Conservation (phyloP, 2,113 vertebrate genomes). For the Echinops telfairi region DNA sequence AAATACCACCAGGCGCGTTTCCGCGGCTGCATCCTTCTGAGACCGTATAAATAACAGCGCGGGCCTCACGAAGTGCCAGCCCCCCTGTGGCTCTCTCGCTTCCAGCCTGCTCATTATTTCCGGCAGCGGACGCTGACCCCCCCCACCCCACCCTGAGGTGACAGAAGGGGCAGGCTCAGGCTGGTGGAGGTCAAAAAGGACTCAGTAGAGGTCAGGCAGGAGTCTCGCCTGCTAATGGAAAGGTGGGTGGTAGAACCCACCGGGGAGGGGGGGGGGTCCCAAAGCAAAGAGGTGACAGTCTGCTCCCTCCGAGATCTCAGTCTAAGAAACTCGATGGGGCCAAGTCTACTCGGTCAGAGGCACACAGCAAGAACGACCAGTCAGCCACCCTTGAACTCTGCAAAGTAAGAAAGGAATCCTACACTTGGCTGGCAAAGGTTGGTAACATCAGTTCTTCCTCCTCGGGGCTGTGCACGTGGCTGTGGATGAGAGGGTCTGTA, state of each 20-base stretch:
- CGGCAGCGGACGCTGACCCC: not conserved
- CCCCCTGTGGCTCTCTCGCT: not conserved
- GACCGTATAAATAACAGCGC: slow-evolving; percentile 42
- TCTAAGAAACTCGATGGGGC: not conserved
- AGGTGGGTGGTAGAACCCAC: not conserved
- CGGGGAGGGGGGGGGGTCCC: rapidly evolving
- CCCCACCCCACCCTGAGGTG: not conserved
- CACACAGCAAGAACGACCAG: not conserved
- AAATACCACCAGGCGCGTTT: slow-evolving; percentile 60
- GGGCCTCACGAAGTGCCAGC: slow-evolving; percentile 20
- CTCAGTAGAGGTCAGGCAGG: not conserved
- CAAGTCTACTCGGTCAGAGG: not conserved
- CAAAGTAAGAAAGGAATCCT: not conserved
- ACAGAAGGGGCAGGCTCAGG: not conserved
- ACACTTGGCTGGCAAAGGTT: slow-evolving; percentile 4
- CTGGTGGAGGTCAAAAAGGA: not conserved
- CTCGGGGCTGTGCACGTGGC: not conserved
- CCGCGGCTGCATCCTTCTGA: slow-evolving; percentile 54
- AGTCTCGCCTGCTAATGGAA: not conserved
- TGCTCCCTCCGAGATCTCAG: not conserved
- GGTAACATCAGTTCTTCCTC: not conserved
- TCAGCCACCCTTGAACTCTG: not conserved
- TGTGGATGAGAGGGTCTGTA: slow-evolving; percentile 11
- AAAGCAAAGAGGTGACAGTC: not conserved
- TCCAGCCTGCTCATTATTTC: not conserved